Percentiles rank a stretch among this genome's conserved stretches.
Conservation (phyloP, 2,113 vertebrate species). For the Cochlearius cochlearius region DNA sequence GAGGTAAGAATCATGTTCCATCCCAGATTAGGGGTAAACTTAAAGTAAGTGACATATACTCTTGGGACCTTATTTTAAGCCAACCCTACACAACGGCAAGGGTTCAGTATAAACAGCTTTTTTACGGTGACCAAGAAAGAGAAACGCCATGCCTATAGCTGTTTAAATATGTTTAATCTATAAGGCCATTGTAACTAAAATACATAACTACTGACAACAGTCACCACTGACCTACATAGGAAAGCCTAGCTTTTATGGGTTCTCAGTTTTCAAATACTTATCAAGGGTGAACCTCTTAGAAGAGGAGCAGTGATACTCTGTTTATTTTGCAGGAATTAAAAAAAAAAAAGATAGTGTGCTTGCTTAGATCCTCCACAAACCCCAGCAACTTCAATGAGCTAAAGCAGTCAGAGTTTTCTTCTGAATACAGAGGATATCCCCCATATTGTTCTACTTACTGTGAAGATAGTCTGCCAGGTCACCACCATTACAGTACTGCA, state of each 20-base stretch:
- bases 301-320: background rate
- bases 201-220: background rate
- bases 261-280: background rate
- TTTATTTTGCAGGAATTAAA: background rate
- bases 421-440: background rate
- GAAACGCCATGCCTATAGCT: background rate
- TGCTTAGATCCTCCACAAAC: background rate
- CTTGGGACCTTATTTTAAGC: background rate
- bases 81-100: background rate
- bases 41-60: background rate
- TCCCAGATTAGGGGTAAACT: background rate
- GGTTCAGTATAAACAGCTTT: background rate
- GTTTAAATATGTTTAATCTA: background rate
- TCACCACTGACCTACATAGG: background rate
- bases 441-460: conserved; percentile 79
- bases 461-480: conserved; percentile 97
- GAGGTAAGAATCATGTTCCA: background rate
- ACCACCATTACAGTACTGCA: conserved; percentile 95
- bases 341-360: background rate
- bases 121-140: background rate
- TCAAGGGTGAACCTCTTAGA: background rate
- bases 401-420: background rate
- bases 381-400: background rate
- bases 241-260: background rate
- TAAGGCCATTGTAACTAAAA: background rate